Conservation (phyloP, 64 coral and sea anemone species). For the Montipora cactus region DNA sequence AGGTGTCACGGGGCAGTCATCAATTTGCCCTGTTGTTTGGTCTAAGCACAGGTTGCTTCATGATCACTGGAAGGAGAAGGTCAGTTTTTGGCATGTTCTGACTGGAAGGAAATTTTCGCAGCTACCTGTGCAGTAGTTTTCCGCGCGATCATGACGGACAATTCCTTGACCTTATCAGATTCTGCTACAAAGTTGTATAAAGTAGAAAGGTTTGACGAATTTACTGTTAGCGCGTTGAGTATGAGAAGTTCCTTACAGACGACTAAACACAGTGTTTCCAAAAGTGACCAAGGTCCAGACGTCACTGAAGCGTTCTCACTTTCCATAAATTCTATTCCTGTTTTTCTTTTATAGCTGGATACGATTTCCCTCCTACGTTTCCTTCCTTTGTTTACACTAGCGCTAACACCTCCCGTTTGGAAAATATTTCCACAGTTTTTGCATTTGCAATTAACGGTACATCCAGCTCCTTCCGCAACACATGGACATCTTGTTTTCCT, state of each 20-base stretch:
- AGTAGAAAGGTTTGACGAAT: conserved; percentile 23
- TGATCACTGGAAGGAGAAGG: neutral
- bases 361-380: too few species aligned
- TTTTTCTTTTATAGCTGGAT: too few species aligned
- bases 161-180: conserved; percentile 31
- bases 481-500: conserved; percentile 51
- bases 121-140: conserved; percentile 34
- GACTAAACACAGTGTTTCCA: conserved; percentile 30
- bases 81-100: conserved; percentile 3
- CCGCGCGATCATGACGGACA: conserved; percentile 2
- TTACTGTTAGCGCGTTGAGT: conserved; percentile 9
- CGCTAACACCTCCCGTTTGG: conserved; percentile 8
- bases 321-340: neutral
- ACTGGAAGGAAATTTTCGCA: conserved; percentile 16
- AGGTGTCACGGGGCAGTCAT: too few species aligned
- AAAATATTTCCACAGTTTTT: conserved; percentile 15
- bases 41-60: too few species aligned
- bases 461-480: conserved; percentile 28
- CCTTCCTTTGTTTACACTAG: too few species aligned
- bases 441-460: conserved; percentile 20
- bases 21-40: too few species aligned
- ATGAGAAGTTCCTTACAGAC: conserved; percentile 22
- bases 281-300: conserved; percentile 13
- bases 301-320: neutral
- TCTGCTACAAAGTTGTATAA: conserved; percentile 35